phyloP scores from a whole-genome alignment of 1,140 invertebrate species.

The Drosophila athabasca region DNA sequence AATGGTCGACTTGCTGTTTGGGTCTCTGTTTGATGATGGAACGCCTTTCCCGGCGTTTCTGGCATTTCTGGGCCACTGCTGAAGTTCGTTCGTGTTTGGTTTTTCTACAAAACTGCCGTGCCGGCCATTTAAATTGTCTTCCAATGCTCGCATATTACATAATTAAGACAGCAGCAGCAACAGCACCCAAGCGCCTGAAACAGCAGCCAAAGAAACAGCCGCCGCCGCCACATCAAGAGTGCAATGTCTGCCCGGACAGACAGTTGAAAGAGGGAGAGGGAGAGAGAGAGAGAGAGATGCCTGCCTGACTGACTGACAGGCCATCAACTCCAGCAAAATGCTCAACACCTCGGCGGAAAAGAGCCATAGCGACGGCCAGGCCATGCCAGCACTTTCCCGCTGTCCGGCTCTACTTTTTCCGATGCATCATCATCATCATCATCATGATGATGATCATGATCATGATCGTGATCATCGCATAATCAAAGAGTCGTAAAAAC shows the following conservation, averaged over 20 bases:
- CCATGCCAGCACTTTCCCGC: conserved; percentile 54
- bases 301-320: conserved; percentile 70
- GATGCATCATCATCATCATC: conserved; percentile 78
- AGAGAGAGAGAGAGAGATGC: conserved; percentile 4
- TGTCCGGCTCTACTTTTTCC: conserved; percentile 58
- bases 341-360: conserved; percentile 64
- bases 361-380: conserved; percentile 20
- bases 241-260: conserved; percentile 40
- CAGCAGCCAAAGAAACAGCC: conserved; percentile 24
- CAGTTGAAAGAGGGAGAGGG: conserved; percentile 9
- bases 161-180: conserved; percentile 78
- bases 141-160: conserved; percentile 77
- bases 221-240: conserved; percentile 21
- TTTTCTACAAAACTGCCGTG: conserved; percentile 69
- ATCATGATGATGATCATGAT: conserved; percentile 5
- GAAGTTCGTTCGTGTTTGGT: conserved; percentile 61
- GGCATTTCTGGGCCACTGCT: conserved; percentile 43
- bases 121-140: conserved; percentile 73
- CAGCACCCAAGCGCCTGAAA: conserved; percentile 37
- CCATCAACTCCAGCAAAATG: conserved; percentile 73
- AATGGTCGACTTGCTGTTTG: conserved; percentile 10
- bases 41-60: conserved; percentile 27
- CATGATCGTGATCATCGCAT: conserved; percentile 54
- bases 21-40: not conserved
- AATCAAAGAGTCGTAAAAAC: conserved; percentile 82